Percentiles rank a stretch among this genome's conserved stretches.
Conservation (phyloP, 2,888 invertebrate genomes). For the Pandemis heparana region DNA sequence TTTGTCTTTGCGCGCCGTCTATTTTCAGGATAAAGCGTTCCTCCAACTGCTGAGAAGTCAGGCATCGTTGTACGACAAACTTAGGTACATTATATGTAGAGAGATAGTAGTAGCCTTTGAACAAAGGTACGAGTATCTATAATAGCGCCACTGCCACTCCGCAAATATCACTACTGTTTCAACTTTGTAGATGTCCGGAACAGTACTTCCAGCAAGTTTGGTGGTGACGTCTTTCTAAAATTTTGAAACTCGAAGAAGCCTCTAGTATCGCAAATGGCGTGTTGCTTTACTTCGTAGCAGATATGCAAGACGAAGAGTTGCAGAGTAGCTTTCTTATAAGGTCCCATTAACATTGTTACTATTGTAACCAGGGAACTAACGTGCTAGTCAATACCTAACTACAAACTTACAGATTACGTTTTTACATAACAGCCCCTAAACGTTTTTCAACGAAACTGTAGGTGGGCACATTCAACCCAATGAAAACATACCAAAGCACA, state of each 20-base stretch:
- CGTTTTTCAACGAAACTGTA: no score
- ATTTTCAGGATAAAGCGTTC: conserved; percentile 8
- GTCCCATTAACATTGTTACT: no score
- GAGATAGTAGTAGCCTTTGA: neutral
- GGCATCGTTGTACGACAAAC: conserved; percentile 1
- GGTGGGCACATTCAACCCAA: no score
- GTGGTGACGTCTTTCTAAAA: neutral
- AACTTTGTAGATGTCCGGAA: conserved; percentile 2
- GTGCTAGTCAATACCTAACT: no score
- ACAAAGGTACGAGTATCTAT: neutral
- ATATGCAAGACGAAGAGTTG: no score
- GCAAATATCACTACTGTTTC: neutral
- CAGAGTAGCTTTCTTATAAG: no score
- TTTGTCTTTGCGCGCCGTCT: conserved; percentile 11
- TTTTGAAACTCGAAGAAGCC: neutral
- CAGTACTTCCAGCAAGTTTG: neutral
- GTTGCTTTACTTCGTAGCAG: no score
- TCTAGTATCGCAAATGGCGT: no score
- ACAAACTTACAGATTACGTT: no score
- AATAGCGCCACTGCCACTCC: neutral
- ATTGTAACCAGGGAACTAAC: no score
- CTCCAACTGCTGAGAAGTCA: neutral
- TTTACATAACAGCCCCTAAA: no score
- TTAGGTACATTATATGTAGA: neutral
- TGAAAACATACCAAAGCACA: no score